Base-by-base conservation (phyloP, 2,888 invertebrate genomes). In the Sycophila texana region DNA sequence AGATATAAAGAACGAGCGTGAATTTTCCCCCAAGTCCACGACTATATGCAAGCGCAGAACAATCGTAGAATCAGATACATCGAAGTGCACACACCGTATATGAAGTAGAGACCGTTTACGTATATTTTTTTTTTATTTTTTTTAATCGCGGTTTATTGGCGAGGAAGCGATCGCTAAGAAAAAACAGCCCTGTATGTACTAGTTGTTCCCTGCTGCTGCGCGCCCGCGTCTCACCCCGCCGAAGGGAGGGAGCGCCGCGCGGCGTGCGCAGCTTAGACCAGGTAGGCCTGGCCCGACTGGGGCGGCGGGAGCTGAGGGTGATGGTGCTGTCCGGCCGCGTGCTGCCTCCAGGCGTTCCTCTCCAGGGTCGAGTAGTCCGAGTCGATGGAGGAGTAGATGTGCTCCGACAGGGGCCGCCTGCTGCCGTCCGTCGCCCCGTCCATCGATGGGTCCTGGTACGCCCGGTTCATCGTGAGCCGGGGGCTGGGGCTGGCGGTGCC, bases 311-410 rank as follows among this genome's bases (percentile, higher is more conserved):
- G 91, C 91, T 92, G 89, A 91, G 92, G 89, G 91, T 91, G 47
- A 85, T 77, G 86, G 86, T 91, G 91, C 88, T 91, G 82, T 91
- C 90, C 58, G 91, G 87, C 86, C 89, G 88, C 91, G 83, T 91
- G 91, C 86, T 87, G 92, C 86, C 83, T 91, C 91, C 85, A 92
- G 93, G 88, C 91, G 92, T 87, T 89, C 84, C 96, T 94, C 91
- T 96, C 96, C 86, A 96, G 92, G 78, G 95, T 95, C 86, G 96
- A 96, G 88, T 96, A 96, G 90, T 96, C 96, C 80, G 96, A 96
- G 91, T 97, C 96, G 91, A 97, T 97, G 88, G 96, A 96, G 76
- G 96, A 96, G 90, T 97, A 97, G 88, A 97, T 97, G 90, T 96
- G 96, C 91, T 97, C 96, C 84, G 96, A 96, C 83, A 96, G 94